Conservation (phyloP, 2,113 vertebrate species). For the Anoplopoma fimbria region DNA sequence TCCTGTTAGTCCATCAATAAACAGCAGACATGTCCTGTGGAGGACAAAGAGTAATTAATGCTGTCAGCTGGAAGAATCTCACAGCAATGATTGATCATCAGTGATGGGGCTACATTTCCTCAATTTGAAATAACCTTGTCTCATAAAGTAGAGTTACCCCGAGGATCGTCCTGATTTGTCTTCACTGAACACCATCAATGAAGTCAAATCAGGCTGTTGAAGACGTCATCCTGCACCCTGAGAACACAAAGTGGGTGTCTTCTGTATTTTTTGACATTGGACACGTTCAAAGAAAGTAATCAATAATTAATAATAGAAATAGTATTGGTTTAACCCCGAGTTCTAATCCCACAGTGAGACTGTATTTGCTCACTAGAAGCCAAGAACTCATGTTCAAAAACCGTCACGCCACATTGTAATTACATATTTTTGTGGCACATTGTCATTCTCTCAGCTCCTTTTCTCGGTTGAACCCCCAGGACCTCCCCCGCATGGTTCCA, state of each 20-base stretch:
- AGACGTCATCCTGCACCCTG: not conserved
- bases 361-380: not conserved
- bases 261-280: not conserved
- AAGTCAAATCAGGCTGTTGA: not conserved
- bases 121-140: conserved; percentile 5
- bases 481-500: not conserved
- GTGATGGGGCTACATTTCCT: not conserved
- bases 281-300: not conserved
- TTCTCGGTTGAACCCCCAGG: not conserved
- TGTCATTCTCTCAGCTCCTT: conserved; percentile 4
- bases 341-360: not conserved
- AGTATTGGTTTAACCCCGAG: not conserved
- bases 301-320: not conserved
- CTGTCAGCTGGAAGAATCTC: not conserved
- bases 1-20: conserved; percentile 32
- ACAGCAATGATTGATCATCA: not conserved
- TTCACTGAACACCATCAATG: not conserved
- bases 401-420: not conserved
- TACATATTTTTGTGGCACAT: not conserved
- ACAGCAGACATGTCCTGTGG: not conserved
- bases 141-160: not conserved
- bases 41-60: conserved; percentile 15
- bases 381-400: not conserved
- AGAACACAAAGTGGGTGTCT: not conserved
- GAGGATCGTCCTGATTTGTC: not conserved